A percentile compares a stretch with the other conserved stretches of the same genome.
phyloP scores from a whole-genome alignment of 2,888 invertebrate genomes.

The Rhopalosiphum nymphaeae region DNA sequence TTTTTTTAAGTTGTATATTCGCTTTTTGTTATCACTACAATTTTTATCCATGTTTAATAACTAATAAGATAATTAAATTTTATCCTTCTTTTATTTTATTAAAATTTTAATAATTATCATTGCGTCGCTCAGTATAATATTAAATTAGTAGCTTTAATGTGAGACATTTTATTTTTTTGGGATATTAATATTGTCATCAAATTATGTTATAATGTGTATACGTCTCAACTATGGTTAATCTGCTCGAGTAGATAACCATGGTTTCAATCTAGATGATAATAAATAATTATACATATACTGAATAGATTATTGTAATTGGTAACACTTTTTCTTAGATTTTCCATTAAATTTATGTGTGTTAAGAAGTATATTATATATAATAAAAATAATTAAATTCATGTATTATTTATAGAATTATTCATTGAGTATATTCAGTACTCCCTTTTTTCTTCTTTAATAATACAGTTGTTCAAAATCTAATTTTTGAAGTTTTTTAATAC shows the following conservation, averaged over 20 bases:
- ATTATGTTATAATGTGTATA: neutral
- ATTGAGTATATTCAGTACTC: too few relatives aligned
- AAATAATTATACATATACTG: neutral
- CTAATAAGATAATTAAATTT: neutral
- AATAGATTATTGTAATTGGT: neutral
- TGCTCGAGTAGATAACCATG: too few relatives aligned
- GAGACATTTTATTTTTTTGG: neutral
- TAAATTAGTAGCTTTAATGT: neutral
- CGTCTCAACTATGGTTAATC: neutral
- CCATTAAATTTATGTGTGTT: neutral
- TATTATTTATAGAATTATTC: neutral
- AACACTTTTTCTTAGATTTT: neutral
- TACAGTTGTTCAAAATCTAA: too few relatives aligned
- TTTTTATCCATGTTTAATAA: neutral
- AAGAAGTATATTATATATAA: neutral
- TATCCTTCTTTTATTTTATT: neutral
- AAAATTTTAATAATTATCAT: neutral
- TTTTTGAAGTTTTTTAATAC: too few relatives aligned
- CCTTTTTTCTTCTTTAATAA: too few relatives aligned
- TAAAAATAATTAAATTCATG: neutral
- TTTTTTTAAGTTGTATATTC: neutral
- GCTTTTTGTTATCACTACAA: neutral
- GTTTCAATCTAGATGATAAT: neutral
- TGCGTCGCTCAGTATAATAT: neutral
- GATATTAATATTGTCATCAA: neutral